A percentile compares a stretch with the other conserved stretches of the same genome.
phyloP scores from a whole-genome alignment of 2,888 invertebrate genomes.

The Alcis repandata region DNA sequence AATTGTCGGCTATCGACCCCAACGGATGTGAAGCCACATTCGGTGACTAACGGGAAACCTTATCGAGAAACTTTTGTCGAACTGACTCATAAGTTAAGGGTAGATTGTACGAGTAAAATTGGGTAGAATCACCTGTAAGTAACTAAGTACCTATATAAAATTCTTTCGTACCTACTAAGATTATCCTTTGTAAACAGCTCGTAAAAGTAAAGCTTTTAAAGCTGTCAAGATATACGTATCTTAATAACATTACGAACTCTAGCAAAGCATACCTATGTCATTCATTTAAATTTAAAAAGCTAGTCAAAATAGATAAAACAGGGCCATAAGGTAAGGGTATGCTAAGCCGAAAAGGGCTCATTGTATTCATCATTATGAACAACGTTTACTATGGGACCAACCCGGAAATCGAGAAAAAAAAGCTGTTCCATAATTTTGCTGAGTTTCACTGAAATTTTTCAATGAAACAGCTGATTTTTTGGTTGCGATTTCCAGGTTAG shows the following conservation, averaged over 20 bases:
- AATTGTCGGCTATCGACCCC: constrained; percentile 56
- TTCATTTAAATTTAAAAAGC: not conserved
- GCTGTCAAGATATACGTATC: not conserved
- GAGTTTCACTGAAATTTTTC: too few relatives aligned
- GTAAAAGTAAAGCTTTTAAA: not conserved
- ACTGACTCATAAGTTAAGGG: constrained; percentile 56
- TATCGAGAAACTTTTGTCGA: constrained; percentile 64
- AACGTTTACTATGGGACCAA: too few relatives aligned
- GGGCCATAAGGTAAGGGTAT: too few relatives aligned
- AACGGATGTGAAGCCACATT: constrained; percentile 76
- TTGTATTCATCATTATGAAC: too few relatives aligned
- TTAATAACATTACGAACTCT: not conserved
- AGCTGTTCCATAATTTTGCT: too few relatives aligned
- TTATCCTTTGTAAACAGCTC: not conserved
- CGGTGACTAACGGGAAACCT: constrained; percentile 77
- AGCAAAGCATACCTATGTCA: not conserved
- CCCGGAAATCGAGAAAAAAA: too few relatives aligned
- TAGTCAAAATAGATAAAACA: too few relatives aligned
- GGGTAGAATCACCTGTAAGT: not conserved
- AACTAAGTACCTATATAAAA: not conserved
- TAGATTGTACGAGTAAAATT: not conserved
- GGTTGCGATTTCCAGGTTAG: too few relatives aligned
- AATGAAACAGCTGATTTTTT: too few relatives aligned
- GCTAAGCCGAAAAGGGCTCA: too few relatives aligned
- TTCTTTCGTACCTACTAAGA: not conserved